Percentiles rank a stretch among this genome's conserved stretches.
Evolutionary conservation across 1,140 invertebrate genomes (phyloP).

Genomic region (Atopsyche davidsoni): DNA sequence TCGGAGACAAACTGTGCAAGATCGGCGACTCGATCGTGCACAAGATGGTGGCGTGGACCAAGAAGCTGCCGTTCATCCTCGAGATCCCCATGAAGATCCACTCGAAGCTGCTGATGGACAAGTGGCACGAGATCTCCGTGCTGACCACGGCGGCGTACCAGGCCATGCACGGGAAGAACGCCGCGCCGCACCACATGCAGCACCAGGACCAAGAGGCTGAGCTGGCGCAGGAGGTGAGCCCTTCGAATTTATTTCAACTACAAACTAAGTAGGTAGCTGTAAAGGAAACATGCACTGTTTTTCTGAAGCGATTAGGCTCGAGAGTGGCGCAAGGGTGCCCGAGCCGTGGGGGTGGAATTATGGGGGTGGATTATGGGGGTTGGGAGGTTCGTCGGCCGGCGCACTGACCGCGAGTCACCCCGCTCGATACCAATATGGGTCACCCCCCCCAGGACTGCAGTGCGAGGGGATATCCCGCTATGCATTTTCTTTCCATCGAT

Average conservation of each 20-base stretch:
- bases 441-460: conserved; percentile 20
- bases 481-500: too few relatives aligned
- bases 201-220: conserved; percentile 56
- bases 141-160: conserved; percentile 90
- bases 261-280: too few relatives aligned
- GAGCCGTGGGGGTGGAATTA: too few relatives aligned
- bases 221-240: conserved; percentile 68
- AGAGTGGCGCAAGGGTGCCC: too few relatives aligned
- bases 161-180: conserved; percentile 72
- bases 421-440: conserved; percentile 30
- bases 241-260: conserved; percentile 7
- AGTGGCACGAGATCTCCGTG: conserved; percentile 95
- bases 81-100: conserved; percentile 92
- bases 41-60: conserved; percentile 97
- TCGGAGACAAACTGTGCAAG: conserved; percentile 87
- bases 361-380: too few relatives aligned
- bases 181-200: conserved; percentile 43
- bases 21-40: conserved; percentile 94
- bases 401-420: conserved; percentile 27
- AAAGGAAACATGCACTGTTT: too few relatives aligned
- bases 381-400: too few relatives aligned
- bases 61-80: conserved; percentile 91
- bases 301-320: too few relatives aligned
- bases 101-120: conserved; percentile 90
- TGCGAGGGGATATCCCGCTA: too few relatives aligned